Evolutionary conservation across 2,888 invertebrate genomes (phyloP), one percentile per base, ranked within the genome.

Genomic region (Melinopterus prodromus): DNA sequence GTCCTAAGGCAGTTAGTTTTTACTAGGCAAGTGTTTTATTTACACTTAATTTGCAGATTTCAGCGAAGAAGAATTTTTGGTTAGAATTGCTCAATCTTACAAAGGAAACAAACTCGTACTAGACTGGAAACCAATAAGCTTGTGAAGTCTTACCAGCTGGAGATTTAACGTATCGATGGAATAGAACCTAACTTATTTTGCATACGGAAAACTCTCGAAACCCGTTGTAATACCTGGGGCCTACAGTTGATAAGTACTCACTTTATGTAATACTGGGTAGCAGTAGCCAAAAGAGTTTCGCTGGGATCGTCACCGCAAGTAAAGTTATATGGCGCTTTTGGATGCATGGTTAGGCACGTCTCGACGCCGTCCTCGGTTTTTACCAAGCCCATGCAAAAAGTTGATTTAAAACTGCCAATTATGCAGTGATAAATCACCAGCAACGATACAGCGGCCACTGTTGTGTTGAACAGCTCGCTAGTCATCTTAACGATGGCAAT

Each of bases 221-320:
- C 1, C 26, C 26, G 26, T 26, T 26, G 26, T 26, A 26, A 26
- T 26, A 77, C 78, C 16, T 82, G 77, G 77, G 77, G 77, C 81
- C 76, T 71, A 26, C 16, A 36, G 53, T 15, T 36, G 26, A 26
- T 26, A 26, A 26, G 14, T 5, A 6, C 69, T 72, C 69, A 79
- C 79, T 69, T 77, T 5, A 77, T 71, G 26, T 77, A 79, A 74
- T 79, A 79, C 37, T 79, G 79, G 14, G 77, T 35, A 1, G 79
- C 71, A 4, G 79, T 79, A n/a, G 15, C 16, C 0, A 70, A 37
- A 7, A 6, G 16, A 16, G 9, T 14, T 6, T n/a, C 16, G 6
- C 69, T 35, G 26, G 69, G 37, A 9, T 72, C 69, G 36, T 38
- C 9, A 2, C 16, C 26, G 35, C 72, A 69, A 70, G n/a, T 9